Evolutionary conservation across 53 echinoderm and acorn worm genomes (phyloP), one percentile per base, ranked within the genome.

Genomic region (Echinarachnius parma): DNA sequence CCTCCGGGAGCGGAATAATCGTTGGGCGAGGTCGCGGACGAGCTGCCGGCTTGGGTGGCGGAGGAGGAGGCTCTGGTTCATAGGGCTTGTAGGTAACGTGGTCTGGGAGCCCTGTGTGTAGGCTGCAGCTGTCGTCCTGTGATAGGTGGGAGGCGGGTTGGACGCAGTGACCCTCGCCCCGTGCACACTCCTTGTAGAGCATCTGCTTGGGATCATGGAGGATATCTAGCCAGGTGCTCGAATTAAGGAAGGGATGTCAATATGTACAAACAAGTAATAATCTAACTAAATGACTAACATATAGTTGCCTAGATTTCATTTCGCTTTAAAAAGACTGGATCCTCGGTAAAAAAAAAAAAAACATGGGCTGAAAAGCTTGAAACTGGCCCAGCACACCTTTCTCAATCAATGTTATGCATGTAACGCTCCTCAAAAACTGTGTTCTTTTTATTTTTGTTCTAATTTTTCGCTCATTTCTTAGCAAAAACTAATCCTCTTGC

Each of bases 141-240:
- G 89, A 79, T 37, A 84, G 8, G 34, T 76, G 80, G 47, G 66
- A 46, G 2, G 84, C 81, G 29, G 90, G 85, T 23, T 65, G 46
- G 25, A 46, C 56, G 50, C 90, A 89, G 19, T 48, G 35, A 18
- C 66, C 75, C 14, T 66, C 64, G 48, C 84, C 89, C 18, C 75
- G 81, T 33, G 59, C 39, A 45, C 90, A 89, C 30, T 77, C 68
- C 5, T 36, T 49, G 75, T 86, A 89, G 34, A 89, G 28, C 20
- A 89, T 86, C 52, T 89, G 90, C 31, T 82, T 66, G 3, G 82
- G 66, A 48, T 89, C 90, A 57, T 77, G 50, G 11, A 89, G 62
- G 15, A 89, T 78, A 75, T 89, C 90, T 89, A 68, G 8, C 10
- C 4, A 11, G 34, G 11, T 24, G 21, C 0, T 3, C 15, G 23